These are phyloP conservation scores for Bettongia penicillata DNA, from an alignment of 2,113 vertebrate species.

Conservation along the genomic window DNA sequence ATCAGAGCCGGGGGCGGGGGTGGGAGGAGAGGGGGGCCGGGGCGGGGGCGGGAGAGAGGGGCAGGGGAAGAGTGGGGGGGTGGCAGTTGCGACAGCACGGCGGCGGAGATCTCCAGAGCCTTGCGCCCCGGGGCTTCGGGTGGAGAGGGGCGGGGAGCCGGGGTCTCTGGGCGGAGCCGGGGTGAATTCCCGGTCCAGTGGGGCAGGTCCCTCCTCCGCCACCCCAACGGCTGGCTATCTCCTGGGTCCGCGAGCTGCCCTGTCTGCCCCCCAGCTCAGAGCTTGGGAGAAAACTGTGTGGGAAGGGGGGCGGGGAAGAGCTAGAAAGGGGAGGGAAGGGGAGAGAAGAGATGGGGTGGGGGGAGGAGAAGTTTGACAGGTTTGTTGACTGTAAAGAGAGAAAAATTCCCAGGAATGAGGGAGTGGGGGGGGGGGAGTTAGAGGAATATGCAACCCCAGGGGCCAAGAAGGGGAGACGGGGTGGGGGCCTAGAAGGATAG, in stretches of 20 bases:
- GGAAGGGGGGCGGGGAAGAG: conserved; percentile 39
- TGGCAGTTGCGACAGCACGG: conserved; percentile 74
- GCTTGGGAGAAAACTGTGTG: conserved; percentile 44
- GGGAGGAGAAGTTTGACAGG: conserved; percentile 75
- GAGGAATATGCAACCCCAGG: conserved; percentile 42
- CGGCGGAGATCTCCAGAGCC: conserved; percentile 67
- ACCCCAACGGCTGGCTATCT: conserved; percentile 45
- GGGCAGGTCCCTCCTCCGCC: conserved; percentile 39
- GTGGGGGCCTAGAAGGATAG: conserved; percentile 27
- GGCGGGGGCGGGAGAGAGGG: conserved; percentile 50
- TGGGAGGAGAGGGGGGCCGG: conserved; percentile 58
- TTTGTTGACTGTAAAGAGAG: conserved; percentile 81
- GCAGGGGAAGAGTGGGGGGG: conserved; percentile 50
- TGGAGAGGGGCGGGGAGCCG: conserved; percentile 63
- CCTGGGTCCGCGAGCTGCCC: background rate
- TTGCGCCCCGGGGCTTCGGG: conserved; percentile 69
- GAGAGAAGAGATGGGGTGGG: conserved; percentile 61
- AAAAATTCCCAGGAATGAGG: conserved; percentile 80
- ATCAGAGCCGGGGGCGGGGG: conserved; percentile 74
- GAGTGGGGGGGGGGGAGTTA: conserved; percentile 46
- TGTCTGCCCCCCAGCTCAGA: background rate
- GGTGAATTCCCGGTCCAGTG: conserved; percentile 34
- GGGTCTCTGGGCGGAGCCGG: conserved; percentile 63
- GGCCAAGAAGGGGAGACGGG: conserved; percentile 27
- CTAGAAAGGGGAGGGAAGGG: conserved; percentile 33